Conservation (phyloP, 2,888 invertebrate species). For the Tuberolachnus salignus region DNA sequence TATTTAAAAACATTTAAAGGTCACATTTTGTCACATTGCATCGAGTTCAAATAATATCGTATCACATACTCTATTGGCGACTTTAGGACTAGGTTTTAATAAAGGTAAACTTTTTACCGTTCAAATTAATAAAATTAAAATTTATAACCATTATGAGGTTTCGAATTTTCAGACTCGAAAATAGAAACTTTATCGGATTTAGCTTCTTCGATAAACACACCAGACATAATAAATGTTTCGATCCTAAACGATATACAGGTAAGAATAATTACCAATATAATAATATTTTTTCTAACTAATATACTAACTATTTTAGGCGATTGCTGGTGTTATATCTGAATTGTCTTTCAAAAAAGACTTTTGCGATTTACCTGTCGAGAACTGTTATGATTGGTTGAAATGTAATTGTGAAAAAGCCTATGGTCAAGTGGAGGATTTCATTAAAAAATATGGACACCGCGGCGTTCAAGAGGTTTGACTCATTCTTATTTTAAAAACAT, state of each 20-base stretch:
- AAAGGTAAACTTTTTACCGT: constrained; percentile 9
- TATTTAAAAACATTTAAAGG: constrained; percentile 21
- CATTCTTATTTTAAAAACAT: constrained; percentile 7
- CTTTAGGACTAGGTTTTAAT: constrained; percentile 21
- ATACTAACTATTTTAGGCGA: constrained; percentile 58
- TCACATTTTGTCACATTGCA: constrained; percentile 11
- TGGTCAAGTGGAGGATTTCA: constrained; percentile 67
- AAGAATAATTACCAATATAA: background rate
- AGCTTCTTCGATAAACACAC: background rate
- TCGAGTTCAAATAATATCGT: constrained; percentile 32
- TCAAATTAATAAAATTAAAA: background rate
- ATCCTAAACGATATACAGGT: constrained; percentile 45
- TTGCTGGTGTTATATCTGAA: constrained; percentile 60
- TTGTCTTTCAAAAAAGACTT: constrained; percentile 66
- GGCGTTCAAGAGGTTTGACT: constrained; percentile 68
- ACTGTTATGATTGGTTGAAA: constrained; percentile 69
- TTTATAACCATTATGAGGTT: background rate
- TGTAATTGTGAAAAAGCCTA: constrained; percentile 65
- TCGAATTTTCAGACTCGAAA: constrained; percentile 10
- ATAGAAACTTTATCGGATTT: constrained; percentile 20
- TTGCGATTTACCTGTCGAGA: constrained; percentile 64
- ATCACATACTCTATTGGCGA: constrained; percentile 23
- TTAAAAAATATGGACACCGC: constrained; percentile 75
- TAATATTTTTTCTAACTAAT: background rate
- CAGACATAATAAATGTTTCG: constrained; percentile 28